These are phyloP conservation scores for Neoascia interrupta DNA, from an alignment of 2,888 invertebrate species.

Conservation along the genomic window DNA sequence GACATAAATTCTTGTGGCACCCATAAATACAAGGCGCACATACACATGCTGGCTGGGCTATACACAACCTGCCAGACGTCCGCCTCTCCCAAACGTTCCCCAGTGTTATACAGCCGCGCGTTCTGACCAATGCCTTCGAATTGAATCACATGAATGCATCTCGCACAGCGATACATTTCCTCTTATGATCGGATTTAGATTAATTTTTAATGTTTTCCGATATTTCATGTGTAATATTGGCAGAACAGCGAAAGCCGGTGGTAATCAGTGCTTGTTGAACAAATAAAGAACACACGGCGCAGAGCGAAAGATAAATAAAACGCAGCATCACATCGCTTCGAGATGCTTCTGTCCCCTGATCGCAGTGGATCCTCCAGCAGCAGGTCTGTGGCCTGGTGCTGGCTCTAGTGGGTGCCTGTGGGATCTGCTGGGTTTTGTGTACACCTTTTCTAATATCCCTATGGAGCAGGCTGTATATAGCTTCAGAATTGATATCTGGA, in stretches of 20 bases:
- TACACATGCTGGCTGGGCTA: conserved; percentile 13
- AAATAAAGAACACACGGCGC: conserved; percentile 70
- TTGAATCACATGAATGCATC: conserved; percentile 48
- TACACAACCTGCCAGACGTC: conserved; percentile 25
- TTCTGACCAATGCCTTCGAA: not conserved
- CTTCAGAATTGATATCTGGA: not conserved
- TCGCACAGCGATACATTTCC: conserved; percentile 66
- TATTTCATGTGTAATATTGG: conserved; percentile 68
- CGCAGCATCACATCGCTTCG: conserved; percentile 54
- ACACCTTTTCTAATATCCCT: conserved; percentile 51
- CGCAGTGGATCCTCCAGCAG: not conserved
- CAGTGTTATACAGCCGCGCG: not conserved
- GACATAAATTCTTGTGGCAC: conserved; percentile 77
- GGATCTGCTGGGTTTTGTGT: conserved; percentile 33
- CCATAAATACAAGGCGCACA: conserved; percentile 63
- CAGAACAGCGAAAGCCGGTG: conserved; percentile 65
- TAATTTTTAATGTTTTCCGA: conserved; percentile 71
- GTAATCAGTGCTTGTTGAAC: conserved; percentile 70
- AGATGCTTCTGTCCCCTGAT: conserved; percentile 38
- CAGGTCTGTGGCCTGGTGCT: not conserved
- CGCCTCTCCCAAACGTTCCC: conserved; percentile 26
- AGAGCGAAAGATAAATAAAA: conserved; percentile 64
- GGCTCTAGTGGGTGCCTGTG: conserved; percentile 51
- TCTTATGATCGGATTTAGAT: conserved; percentile 69
- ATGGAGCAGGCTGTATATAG: conserved; percentile 1